Evolutionary conservation across 2,797 vertebrate species (phyloP).

Genomic region (Adelosebastes latens): DNA sequence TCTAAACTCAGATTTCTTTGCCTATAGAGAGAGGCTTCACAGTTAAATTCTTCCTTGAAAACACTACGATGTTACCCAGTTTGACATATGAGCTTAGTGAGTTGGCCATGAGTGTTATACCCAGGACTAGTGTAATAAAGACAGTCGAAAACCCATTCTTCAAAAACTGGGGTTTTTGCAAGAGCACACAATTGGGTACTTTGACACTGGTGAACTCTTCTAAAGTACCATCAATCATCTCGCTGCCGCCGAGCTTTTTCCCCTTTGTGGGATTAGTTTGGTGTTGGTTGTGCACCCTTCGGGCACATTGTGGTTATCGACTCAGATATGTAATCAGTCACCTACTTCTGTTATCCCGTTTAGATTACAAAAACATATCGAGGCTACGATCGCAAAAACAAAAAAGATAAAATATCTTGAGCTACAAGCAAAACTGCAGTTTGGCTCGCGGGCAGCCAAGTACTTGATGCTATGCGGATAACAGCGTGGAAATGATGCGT

Average conservation of each 20-base stretch:
- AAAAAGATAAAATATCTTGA: conserved; percentile 25
- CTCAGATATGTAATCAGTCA: conserved; percentile 44
- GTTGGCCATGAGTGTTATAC: conserved; percentile 42
- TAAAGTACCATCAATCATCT: conserved; percentile 66
- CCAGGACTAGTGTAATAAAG: conserved; percentile 55
- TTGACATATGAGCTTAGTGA: conserved; percentile 56
- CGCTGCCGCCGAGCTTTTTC: conserved; percentile 35
- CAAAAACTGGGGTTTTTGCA: conserved; percentile 49
- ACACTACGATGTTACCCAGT: conserved; percentile 4
- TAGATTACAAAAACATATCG: conserved; percentile 5
- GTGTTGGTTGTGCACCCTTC: conserved; percentile 39
- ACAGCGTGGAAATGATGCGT: conserved; percentile 75
- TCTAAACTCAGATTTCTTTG: neutral
- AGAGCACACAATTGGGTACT: conserved; percentile 65
- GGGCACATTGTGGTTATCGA: conserved; percentile 35
- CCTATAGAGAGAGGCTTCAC: conserved; percentile 21
- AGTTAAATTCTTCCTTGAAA: conserved; percentile 31
- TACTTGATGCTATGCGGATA: conserved; percentile 61
- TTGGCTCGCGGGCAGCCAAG: conserved; percentile 50
- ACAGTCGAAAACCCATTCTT: conserved; percentile 60
- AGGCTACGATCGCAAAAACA: neutral
- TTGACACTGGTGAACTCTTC: conserved; percentile 64
- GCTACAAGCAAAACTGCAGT: conserved; percentile 44
- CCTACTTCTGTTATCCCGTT: conserved; percentile 1
- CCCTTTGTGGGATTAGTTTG: conserved; percentile 51